Evolutionary conservation across 2,113 vertebrate genomes (phyloP).

Genomic region (Hiodon alosoides): DNA sequence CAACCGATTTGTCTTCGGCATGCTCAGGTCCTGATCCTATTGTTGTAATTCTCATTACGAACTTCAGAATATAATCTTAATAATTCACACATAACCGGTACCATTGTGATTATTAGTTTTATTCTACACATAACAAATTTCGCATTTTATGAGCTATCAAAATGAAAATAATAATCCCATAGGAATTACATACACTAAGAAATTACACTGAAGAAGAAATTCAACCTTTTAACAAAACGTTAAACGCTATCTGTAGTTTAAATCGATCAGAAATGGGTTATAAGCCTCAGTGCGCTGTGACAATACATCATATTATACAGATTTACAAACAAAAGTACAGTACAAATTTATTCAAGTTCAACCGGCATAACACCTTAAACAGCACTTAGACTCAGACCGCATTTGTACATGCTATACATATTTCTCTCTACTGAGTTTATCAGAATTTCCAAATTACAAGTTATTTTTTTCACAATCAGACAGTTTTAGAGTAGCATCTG

Average conservation of each 20-base stretch:
- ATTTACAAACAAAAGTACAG: slow-evolving; percentile 79
- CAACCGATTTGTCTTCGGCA: neutral
- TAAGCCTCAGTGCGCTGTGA: slow-evolving; percentile 62
- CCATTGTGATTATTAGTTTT: slow-evolving; percentile 46
- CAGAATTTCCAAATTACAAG: slow-evolving; percentile 38
- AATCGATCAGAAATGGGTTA: slow-evolving; percentile 55
- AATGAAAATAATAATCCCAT: slow-evolving; percentile 62
- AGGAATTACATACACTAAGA: slow-evolving; percentile 58
- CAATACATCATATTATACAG: slow-evolving; percentile 77
- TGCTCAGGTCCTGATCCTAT: neutral
- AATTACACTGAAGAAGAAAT: slow-evolving; percentile 62
- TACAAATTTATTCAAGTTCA: slow-evolving; percentile 71
- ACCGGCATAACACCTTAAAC: slow-evolving; percentile 74
- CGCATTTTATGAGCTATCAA: slow-evolving; percentile 58
- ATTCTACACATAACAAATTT: slow-evolving; percentile 63
- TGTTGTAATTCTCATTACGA: neutral
- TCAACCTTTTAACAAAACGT: slow-evolving; percentile 63
- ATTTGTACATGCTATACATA: slow-evolving; percentile 77
- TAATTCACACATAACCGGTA: slow-evolving; percentile 21
- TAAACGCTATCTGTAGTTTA: slow-evolving; percentile 68
- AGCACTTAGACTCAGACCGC: slow-evolving; percentile 73
- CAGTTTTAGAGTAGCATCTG: slow-evolving; percentile 45
- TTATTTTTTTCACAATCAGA: slow-evolving; percentile 23
- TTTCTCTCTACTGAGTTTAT: slow-evolving; percentile 72
- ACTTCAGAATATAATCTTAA: slow-evolving; percentile 14